These are phyloP conservation scores for Aphidius colemani DNA, from an alignment of 2,888 invertebrate species.

Conservation along the genomic window DNA sequence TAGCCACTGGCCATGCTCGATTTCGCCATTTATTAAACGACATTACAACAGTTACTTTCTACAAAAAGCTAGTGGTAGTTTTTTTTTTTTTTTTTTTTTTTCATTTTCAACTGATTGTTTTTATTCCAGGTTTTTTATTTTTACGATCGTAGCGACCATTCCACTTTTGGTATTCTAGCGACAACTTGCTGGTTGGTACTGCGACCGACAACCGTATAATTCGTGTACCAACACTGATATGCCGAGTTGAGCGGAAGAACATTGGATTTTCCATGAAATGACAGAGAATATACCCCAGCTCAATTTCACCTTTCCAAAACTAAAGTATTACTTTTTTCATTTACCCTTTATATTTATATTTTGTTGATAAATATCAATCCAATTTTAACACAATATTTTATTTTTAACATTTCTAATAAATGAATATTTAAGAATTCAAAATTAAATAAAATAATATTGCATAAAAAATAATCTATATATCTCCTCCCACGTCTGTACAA, in stretches of 20 bases:
- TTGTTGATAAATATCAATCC: too few species aligned
- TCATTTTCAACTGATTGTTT: slow-evolving; percentile 37
- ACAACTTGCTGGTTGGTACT: slow-evolving; percentile 34
- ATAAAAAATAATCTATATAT: too few species aligned
- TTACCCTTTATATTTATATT: too few species aligned
- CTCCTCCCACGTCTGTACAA: too few species aligned
- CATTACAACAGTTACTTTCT: too few species aligned
- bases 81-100: slow-evolving; percentile 10
- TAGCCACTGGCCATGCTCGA: slow-evolving; percentile 30
- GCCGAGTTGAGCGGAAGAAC: slow-evolving; percentile 51
- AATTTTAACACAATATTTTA: too few species aligned
- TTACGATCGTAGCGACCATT: slow-evolving; percentile 19
- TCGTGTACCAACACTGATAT: slow-evolving; percentile 44
- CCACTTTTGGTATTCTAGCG: slow-evolving; percentile 20
- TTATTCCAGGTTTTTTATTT: slow-evolving; percentile 32
- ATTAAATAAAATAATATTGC: too few species aligned
- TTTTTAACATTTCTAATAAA: too few species aligned
- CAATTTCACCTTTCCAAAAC: too few species aligned
- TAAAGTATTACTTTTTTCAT: too few species aligned
- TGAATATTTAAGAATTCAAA: too few species aligned
- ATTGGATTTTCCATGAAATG: slow-evolving; percentile 31
- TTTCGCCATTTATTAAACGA: slow-evolving; percentile 12
- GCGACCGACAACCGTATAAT: slow-evolving; percentile 58
- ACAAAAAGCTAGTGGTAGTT: neutral
- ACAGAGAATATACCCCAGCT: slow-evolving; percentile 19